Percentiles rank a stretch among this genome's conserved stretches.
Conservation (phyloP, 2,113 vertebrate species). For the Strix uralensis region DNA sequence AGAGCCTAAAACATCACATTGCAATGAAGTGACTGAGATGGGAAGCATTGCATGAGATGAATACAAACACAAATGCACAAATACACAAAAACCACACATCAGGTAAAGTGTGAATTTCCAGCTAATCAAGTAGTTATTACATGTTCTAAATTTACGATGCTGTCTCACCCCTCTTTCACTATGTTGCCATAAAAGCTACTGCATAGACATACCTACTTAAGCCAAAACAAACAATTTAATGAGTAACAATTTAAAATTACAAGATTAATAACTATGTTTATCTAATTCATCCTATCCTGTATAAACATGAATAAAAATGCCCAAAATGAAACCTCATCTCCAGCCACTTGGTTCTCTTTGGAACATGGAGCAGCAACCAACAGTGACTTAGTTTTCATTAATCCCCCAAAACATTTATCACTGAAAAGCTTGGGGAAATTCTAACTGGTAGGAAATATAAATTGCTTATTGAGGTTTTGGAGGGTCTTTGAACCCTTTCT, state of each 20-base stretch:
- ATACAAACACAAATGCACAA: neutral
- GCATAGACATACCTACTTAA: neutral
- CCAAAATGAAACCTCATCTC: neutral
- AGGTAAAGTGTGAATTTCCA: neutral
- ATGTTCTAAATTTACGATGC: neutral
- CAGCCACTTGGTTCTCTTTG: neutral
- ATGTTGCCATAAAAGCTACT: neutral
- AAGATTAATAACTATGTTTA: neutral
- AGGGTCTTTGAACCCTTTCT: neutral
- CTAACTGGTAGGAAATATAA: neutral
- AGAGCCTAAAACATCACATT: neutral
- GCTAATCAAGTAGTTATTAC: neutral
- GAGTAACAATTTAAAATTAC: neutral
- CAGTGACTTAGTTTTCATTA: neutral
- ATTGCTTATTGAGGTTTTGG: neutral
- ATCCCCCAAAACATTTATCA: neutral
- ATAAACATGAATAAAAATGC: neutral
- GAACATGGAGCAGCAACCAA: neutral
- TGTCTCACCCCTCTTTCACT: neutral
- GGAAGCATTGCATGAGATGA: accelerated
- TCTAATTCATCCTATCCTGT: neutral
- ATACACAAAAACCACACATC: neutral
- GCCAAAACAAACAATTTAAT: neutral
- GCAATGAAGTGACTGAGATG: neutral
- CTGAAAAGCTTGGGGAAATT: neutral